Evolutionary conservation across 2,113 vertebrate species (phyloP).

Genomic region (Ophthalmolycus amberensis): DNA sequence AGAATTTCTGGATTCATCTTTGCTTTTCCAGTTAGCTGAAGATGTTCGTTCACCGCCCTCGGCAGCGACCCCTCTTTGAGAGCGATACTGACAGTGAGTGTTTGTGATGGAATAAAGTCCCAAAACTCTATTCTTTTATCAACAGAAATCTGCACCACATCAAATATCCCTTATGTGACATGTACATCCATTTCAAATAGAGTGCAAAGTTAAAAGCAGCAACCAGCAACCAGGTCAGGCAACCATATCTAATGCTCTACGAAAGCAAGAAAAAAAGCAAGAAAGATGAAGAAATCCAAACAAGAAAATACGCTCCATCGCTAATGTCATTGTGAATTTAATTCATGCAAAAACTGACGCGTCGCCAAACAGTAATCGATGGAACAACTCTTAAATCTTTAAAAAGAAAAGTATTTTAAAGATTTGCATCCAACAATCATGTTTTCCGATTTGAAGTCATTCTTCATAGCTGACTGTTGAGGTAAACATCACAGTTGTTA

Average conservation of each 20-base stretch:
- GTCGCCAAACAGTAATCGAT: background rate
- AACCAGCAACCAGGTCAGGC: conserved; percentile 47
- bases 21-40: background rate
- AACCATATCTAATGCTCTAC: conserved; percentile 27
- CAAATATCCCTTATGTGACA: background rate
- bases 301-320: background rate
- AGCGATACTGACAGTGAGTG: background rate
- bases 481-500: conserved; percentile 62
- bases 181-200: background rate
- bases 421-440: background rate
- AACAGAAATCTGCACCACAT: background rate
- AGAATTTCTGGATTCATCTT: conserved; percentile 3
- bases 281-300: conserved; percentile 23
- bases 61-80: background rate
- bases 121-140: background rate
- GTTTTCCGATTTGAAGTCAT: background rate
- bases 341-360: conserved; percentile 43
- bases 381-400: no score
- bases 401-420: background rate
- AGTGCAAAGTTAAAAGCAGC: conserved; percentile 30
- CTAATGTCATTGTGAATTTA: background rate
- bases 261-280: conserved; percentile 44
- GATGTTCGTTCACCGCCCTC: background rate
- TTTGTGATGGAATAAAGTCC: background rate
- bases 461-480: conserved; percentile 11